Percentiles rank a stretch among this genome's conserved stretches.
phyloP scores from a whole-genome alignment of 2,888 invertebrate genomes.

The Leptinotarsa juncta region DNA sequence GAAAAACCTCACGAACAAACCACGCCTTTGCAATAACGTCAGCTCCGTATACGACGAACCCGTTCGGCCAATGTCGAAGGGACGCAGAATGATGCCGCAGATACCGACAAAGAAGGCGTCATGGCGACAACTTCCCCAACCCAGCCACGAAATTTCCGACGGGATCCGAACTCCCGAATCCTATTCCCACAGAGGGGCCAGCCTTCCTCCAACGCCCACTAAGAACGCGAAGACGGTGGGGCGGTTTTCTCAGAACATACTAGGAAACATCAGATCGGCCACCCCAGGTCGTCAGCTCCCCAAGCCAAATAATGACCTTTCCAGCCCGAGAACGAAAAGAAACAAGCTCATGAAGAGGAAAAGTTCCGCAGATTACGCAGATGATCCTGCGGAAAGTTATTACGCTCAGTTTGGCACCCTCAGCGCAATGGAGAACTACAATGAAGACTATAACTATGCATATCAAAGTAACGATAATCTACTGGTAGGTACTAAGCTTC shows the following conservation, averaged over 20 bases:
- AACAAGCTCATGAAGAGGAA: conserved; percentile 62
- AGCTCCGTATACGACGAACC: conserved; percentile 52
- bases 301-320: conserved; percentile 61
- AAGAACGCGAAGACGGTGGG: conserved; percentile 58
- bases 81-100: conserved; percentile 62
- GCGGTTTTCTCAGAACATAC: conserved; percentile 35
- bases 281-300: conserved; percentile 68
- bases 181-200: conserved; percentile 62
- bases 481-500: conserved; percentile 51
- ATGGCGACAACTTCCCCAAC: conserved; percentile 35
- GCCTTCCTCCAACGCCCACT: conserved; percentile 65
- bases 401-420: conserved; percentile 62
- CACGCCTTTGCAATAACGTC: conserved; percentile 50
- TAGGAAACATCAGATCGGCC: conserved; percentile 26
- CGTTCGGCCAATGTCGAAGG: conserved; percentile 56
- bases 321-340: conserved; percentile 61
- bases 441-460: conserved; percentile 79
- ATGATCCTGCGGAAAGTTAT: conserved; percentile 59
- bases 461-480: conserved; percentile 75
- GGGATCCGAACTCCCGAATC: conserved; percentile 60
- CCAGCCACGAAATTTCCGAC: conserved; percentile 50
- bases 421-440: conserved; percentile 67
- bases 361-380: conserved; percentile 63
- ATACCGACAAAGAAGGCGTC: conserved; percentile 60
- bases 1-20: conserved; percentile 71